A percentile compares a stretch with the other conserved stretches of the same genome.
These are phyloP conservation scores for Rhincodon typus DNA, from an alignment of 2,797 vertebrate genomes.

Conservation along the genomic window DNA sequence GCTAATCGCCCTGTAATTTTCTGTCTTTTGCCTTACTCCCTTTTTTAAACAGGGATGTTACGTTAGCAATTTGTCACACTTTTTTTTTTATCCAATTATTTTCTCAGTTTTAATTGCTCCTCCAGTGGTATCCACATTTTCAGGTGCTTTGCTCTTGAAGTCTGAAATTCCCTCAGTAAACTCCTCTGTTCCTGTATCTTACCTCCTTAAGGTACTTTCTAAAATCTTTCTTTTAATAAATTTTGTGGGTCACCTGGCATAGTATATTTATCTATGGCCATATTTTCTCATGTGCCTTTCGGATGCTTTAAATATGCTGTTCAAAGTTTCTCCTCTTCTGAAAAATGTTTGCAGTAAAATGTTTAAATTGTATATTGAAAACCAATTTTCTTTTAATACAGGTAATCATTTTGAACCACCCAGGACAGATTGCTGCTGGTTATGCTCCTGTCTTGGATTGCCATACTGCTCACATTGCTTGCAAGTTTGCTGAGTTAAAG, in stretches of 20 bases:
- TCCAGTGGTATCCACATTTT: too few species aligned
- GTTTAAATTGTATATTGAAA: not conserved
- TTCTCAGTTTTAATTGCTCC: too few species aligned
- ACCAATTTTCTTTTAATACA: constrained; percentile 42
- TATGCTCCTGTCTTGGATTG: constrained; percentile 92
- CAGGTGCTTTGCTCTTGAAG: too few species aligned
- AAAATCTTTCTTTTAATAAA: not conserved
- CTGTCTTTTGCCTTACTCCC: too few species aligned
- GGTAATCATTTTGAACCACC: constrained; percentile 92
- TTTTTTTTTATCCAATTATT: too few species aligned
- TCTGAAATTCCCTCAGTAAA: too few species aligned
- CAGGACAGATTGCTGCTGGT: constrained; percentile 83
- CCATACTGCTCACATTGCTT: constrained; percentile 87
- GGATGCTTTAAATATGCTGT: not conserved
- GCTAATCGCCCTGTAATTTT: too few species aligned
- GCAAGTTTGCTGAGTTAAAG: constrained; percentile 86
- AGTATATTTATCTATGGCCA: not conserved
- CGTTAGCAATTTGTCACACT: too few species aligned
- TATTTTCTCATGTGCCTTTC: not conserved
- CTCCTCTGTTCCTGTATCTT: too few species aligned
- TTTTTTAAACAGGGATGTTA: too few species aligned
- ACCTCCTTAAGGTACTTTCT: not conserved
- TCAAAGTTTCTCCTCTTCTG: not conserved
- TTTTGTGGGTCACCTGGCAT: not conserved
- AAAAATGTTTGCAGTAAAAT: not conserved